Percentiles rank a stretch among this genome's conserved stretches.
Conservation (phyloP, 2,888 invertebrate genomes). For the Caenorhabditis wallacei region DNA sequence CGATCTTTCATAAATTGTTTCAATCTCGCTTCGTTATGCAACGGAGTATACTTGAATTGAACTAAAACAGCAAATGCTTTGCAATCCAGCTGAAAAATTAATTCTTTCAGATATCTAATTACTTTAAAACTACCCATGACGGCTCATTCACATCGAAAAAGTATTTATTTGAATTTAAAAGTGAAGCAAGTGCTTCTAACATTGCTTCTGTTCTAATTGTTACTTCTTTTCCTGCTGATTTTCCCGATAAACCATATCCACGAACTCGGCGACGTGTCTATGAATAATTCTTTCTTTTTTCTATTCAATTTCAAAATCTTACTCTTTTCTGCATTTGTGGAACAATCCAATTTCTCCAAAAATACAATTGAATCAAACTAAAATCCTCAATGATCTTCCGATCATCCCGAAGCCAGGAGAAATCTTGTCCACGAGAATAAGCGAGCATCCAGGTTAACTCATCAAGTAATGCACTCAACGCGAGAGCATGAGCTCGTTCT, state of each 20-base stretch:
- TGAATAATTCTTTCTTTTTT: background rate
- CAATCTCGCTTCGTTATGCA: slow-evolving; percentile 59
- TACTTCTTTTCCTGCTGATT: slow-evolving; percentile 52
- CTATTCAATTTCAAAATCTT: background rate
- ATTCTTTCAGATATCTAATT: no score
- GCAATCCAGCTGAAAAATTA: slow-evolving; percentile 63
- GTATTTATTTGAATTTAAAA: slow-evolving; percentile 51
- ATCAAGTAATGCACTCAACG: slow-evolving; percentile 60
- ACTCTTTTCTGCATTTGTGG: slow-evolving; percentile 60
- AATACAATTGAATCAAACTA: slow-evolving; percentile 47
- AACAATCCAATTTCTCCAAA: slow-evolving; percentile 63
- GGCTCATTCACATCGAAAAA: slow-evolving; percentile 61
- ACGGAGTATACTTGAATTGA: slow-evolving; percentile 69
- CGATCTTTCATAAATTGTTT: slow-evolving; percentile 65
- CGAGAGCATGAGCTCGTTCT: slow-evolving; percentile 63
- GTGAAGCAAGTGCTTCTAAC: slow-evolving; percentile 55
- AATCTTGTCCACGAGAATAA: slow-evolving; percentile 58
- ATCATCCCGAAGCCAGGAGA: slow-evolving; percentile 61
- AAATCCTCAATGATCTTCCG: slow-evolving; percentile 62
- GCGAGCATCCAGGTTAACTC: slow-evolving; percentile 65
- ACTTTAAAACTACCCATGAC: slow-evolving; percentile 43
- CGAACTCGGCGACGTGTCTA: slow-evolving; percentile 56
- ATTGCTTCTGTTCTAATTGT: slow-evolving; percentile 53
- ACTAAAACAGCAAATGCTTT: slow-evolving; percentile 68
- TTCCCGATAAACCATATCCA: slow-evolving; percentile 61